These are phyloP conservation scores for Neogale vison DNA, from an alignment of 2,113 vertebrate species.

Conservation along the genomic window DNA sequence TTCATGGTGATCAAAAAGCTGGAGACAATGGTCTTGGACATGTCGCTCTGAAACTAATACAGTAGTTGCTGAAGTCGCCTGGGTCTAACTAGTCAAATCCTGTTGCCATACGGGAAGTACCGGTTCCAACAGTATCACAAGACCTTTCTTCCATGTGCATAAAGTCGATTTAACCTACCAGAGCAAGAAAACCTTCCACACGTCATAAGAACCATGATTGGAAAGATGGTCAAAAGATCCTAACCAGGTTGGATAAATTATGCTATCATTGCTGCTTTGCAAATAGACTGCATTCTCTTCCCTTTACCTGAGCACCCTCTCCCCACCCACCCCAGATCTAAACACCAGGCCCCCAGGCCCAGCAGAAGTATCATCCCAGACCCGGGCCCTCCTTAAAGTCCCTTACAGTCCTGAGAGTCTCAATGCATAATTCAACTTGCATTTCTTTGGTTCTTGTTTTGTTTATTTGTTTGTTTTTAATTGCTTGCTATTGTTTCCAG, in stretches of 20 bases:
- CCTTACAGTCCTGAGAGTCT: not conserved
- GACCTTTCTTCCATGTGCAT: not conserved
- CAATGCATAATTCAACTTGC: not conserved
- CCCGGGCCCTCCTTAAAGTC: not conserved
- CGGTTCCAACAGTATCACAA: not conserved
- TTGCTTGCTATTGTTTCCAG: not conserved
- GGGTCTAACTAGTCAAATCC: not conserved
- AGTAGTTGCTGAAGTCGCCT: not conserved
- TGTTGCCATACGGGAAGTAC: not conserved
- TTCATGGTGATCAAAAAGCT: not conserved
- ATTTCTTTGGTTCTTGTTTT: not conserved
- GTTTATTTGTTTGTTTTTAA: not conserved
- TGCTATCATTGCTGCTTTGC: not conserved
- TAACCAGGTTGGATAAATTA: conserved; percentile 15
- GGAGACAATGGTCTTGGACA: not conserved
- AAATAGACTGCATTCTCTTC: not conserved
- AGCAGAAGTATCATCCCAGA: not conserved
- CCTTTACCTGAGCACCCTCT: not conserved
- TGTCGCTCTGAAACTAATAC: not conserved
- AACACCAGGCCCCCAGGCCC: not conserved
- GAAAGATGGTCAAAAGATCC: conserved; percentile 13
- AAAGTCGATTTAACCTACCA: conserved; percentile 37
- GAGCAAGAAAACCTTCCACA: not conserved
- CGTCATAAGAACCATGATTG: conserved; percentile 41
- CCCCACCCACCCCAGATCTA: not conserved